Percentiles rank a stretch among this genome's conserved stretches.
These are phyloP conservation scores for Calosoma granatense DNA, from an alignment of 1,140 invertebrate species.

Conservation along the genomic window DNA sequence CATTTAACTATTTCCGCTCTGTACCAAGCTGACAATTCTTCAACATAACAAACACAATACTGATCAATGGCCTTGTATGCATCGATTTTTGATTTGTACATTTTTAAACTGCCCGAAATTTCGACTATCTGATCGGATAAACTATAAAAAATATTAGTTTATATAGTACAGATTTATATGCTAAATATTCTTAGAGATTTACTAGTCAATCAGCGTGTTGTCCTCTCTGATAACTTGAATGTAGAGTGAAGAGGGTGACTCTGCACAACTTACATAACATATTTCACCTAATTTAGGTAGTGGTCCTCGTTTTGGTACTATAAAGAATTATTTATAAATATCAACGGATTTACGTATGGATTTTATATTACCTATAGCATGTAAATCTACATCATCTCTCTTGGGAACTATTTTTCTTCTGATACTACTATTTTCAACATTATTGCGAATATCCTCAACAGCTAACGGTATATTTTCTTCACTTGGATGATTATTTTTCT, in stretches of 20 bases:
- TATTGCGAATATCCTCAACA: too few species aligned
- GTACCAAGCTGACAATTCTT: neutral
- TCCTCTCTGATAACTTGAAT: neutral
- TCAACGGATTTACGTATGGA: too few species aligned
- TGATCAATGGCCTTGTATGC: neutral
- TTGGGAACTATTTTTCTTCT: too few species aligned
- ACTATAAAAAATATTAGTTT: neutral
- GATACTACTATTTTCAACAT: too few species aligned
- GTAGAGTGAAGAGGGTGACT: neutral
- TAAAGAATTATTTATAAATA: neutral
- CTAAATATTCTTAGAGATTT: too few species aligned
- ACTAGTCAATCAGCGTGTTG: neutral
- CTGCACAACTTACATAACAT: neutral
- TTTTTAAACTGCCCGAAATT: neutral
- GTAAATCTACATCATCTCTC: too few species aligned
- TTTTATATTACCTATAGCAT: too few species aligned
- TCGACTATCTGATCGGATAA: slow-evolving; percentile 2
- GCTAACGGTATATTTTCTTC: too few species aligned
- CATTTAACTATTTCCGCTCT: neutral
- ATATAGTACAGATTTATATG: neutral
- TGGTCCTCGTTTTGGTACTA: neutral
- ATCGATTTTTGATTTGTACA: neutral
- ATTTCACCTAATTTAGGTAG: neutral
- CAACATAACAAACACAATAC: slow-evolving; percentile 1
- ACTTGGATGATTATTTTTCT: too few species aligned